phyloP scores from a whole-genome alignment of 37 sponge, comb jelly and placozoan species.

The Cliona cf. orientalis region DNA sequence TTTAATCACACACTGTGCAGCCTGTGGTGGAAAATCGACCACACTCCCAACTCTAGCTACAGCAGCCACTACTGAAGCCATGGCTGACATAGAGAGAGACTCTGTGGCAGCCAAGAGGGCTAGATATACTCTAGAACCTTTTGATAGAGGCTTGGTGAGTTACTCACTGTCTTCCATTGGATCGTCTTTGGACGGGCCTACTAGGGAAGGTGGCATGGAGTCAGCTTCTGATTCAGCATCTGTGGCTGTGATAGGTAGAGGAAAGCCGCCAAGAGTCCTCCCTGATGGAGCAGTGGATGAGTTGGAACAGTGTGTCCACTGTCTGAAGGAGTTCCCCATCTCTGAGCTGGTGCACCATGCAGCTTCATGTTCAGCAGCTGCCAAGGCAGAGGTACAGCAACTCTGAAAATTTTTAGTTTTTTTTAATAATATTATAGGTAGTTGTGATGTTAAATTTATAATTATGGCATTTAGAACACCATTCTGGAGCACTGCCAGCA shows the following conservation, averaged over 20 bases:
- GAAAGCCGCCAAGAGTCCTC: not conserved
- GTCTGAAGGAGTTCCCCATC: conserved; percentile 61
- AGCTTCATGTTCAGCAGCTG: conserved; percentile 9
- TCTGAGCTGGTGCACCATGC: conserved; percentile 37
- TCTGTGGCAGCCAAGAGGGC: not conserved
- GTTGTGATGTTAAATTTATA: not conserved
- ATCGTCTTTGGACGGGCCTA: not conserved
- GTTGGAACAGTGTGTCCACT: conserved; percentile 55
- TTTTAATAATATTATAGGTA: no score
- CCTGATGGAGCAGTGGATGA: not conserved
- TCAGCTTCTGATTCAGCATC: not conserved
- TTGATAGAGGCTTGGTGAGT: not conserved
- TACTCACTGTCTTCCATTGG: not conserved
- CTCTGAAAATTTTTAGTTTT: conserved; percentile 5
- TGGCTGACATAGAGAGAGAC: not conserved
- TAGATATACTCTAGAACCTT: not conserved
- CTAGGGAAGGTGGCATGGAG: not conserved
- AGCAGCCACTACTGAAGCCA: not conserved
- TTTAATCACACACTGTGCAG: conserved; percentile 22
- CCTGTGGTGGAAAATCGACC: conserved; percentile 9
- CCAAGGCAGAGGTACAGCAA: not conserved
- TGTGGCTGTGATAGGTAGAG: not conserved
- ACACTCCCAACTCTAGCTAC: not conserved
- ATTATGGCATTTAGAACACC: not conserved
- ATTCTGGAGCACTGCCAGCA: conserved; percentile 42